Evolutionary conservation across 2,113 vertebrate genomes (phyloP).

Genomic region (Coreoperca whiteheadi): DNA sequence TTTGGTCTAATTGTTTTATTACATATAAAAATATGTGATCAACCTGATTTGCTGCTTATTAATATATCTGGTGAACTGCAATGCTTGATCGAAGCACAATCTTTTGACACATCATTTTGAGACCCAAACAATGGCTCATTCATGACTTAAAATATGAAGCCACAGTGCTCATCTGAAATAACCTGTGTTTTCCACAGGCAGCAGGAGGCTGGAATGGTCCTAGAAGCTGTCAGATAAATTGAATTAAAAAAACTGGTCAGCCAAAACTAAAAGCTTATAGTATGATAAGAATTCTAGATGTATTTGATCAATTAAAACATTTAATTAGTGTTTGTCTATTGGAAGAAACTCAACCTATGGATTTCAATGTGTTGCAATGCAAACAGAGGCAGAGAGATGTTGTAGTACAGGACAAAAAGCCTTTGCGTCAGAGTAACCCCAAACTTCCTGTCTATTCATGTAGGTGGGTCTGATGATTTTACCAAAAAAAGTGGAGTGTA

Average conservation of each 20-base stretch:
- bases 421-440: background rate
- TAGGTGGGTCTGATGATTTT: background rate
- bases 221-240: slow-evolving; percentile 10
- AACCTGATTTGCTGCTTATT: background rate
- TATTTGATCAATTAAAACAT: slow-evolving; percentile 46
- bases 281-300: slow-evolving; percentile 19
- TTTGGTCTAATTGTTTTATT: background rate
- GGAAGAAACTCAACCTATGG: slow-evolving; percentile 24
- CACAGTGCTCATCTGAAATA: background rate
- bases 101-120: background rate
- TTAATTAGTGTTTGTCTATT: slow-evolving; percentile 46
- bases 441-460: background rate
- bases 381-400: slow-evolving; percentile 1
- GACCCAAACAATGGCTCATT: background rate
- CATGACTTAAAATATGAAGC: background rate
- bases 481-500: background rate
- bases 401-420: background rate
- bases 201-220: background rate
- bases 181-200: background rate
- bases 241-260: slow-evolving; percentile 9
- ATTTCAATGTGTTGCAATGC: slow-evolving; percentile 24
- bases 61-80: background rate
- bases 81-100: background rate
- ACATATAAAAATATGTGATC: background rate
- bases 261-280: slow-evolving; percentile 5